Evolutionary conservation across 2,113 vertebrate genomes (phyloP).

Genomic region (Myotis brandtii): DNA sequence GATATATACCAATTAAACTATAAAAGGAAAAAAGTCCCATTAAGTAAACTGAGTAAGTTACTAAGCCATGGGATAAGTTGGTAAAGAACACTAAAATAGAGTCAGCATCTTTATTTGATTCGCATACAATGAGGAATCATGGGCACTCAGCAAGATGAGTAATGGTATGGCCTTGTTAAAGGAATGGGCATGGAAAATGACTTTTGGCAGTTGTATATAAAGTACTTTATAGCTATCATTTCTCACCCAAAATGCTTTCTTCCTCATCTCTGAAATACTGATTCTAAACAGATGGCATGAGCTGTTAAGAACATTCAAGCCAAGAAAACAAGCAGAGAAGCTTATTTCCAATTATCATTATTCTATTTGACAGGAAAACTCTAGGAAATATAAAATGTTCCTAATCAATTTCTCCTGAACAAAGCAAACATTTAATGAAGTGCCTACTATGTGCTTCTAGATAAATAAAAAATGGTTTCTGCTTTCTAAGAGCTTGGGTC

Average conservation of each 20-base stretch:
- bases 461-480: conserved; percentile 37
- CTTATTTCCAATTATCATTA: conserved; percentile 56
- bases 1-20: conserved; percentile 3
- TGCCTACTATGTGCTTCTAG: background rate
- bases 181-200: conserved; percentile 22
- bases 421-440: conserved; percentile 28
- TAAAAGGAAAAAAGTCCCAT: background rate
- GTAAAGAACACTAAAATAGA: conserved; percentile 2
- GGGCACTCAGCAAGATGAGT: background rate
- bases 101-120: background rate
- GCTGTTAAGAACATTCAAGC: conserved; percentile 38
- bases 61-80: conserved; percentile 29
- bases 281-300: conserved; percentile 68
- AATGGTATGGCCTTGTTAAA: background rate
- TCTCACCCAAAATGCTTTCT: conserved; percentile 70
- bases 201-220: conserved; percentile 29
- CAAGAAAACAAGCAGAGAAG: conserved; percentile 59
- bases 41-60: conserved; percentile 20
- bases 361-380: conserved; percentile 33
- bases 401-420: conserved; percentile 32
- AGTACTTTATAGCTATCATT: conserved; percentile 41
- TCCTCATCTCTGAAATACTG: conserved; percentile 61
- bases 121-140: background rate
- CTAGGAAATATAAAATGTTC: conserved; percentile 27
- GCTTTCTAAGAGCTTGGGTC: background rate